These are phyloP conservation scores for Pseudobourletiella spinata DNA, from an alignment of 1,140 invertebrate genomes.

Conservation along the genomic window DNA sequence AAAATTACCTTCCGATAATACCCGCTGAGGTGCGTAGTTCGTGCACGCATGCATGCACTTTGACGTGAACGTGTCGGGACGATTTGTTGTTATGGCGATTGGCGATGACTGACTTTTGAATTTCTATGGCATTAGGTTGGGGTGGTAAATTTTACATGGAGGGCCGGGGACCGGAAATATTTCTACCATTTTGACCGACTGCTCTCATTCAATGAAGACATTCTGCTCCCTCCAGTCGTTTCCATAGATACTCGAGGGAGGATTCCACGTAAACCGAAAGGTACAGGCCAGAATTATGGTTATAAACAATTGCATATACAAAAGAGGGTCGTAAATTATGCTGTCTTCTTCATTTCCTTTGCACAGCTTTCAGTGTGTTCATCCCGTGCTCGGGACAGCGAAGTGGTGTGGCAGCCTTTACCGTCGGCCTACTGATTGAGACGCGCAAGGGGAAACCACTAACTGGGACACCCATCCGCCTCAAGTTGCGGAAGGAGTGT, in stretches of 20 bases:
- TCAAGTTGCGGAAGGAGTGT: slow-evolving; percentile 89
- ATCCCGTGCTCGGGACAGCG: slow-evolving; percentile 81
- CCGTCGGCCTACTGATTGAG: slow-evolving; percentile 77
- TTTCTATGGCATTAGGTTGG: slow-evolving; percentile 41
- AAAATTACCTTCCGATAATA: slow-evolving; percentile 76
- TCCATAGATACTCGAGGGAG: slow-evolving; percentile 74
- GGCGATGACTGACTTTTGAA: too few relatives aligned
- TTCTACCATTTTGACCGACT: slow-evolving; percentile 77
- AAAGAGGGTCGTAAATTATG: too few relatives aligned
- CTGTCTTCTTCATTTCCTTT: slow-evolving; percentile 2
- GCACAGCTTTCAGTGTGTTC: slow-evolving; percentile 77
- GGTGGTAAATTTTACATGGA: slow-evolving; percentile 87
- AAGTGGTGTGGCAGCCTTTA: slow-evolving; percentile 78
- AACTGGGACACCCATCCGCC: slow-evolving; percentile 77
- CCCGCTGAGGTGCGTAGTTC: slow-evolving; percentile 84
- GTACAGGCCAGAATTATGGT: too few relatives aligned
- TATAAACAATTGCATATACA: too few relatives aligned
- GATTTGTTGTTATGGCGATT: too few relatives aligned
- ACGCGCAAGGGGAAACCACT: slow-evolving; percentile 62
- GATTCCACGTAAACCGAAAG: slow-evolving; percentile 73
- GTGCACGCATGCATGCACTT: too few relatives aligned
- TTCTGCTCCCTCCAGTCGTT: slow-evolving; percentile 72
- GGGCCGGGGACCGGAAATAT: slow-evolving; percentile 72
- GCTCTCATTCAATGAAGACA: slow-evolving; percentile 69
- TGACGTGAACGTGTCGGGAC: too few relatives aligned